Evolutionary conservation across 2,113 vertebrate genomes (phyloP).

Genomic region (Ictidomys tridecemlineatus): DNA sequence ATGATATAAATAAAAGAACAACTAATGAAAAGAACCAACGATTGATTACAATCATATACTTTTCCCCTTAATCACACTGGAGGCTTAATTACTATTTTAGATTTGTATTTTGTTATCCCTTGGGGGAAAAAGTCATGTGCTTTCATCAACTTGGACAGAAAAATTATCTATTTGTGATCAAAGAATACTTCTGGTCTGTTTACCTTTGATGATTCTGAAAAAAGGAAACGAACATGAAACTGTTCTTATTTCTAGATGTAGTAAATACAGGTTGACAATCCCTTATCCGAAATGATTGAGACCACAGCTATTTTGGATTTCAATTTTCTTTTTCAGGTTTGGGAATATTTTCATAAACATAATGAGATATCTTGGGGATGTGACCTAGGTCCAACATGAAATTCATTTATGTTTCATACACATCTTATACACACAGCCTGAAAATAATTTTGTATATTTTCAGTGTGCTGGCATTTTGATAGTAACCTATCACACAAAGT

Average conservation of each 20-base stretch:
- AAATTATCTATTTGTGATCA: not conserved
- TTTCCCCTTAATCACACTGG: not conserved
- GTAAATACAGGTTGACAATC: not conserved
- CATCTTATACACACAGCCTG: not conserved
- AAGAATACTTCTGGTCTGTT: not conserved
- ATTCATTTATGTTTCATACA: not conserved
- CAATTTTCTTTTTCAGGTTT: not conserved
- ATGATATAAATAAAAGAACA: not conserved
- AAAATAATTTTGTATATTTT: not conserved
- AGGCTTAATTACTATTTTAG: slow-evolving; percentile 22
- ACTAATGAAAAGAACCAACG: not conserved
- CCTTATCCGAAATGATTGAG: not conserved
- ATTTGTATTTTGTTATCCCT: not conserved
- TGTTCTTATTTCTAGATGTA: slow-evolving; percentile 29
- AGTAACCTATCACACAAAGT: not conserved
- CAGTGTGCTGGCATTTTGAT: not conserved
- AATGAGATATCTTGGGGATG: not conserved
- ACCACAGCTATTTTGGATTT: not conserved
- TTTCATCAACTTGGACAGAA: not conserved
- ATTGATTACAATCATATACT: not conserved
- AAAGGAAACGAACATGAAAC: slow-evolving; percentile 35
- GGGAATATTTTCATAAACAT: not conserved
- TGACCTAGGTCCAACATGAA: not conserved
- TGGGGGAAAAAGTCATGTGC: slow-evolving; percentile 44
- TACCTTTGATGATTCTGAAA: slow-evolving; percentile 27